Evolutionary conservation across 2,888 invertebrate genomes (phyloP), one percentile per base, ranked within the genome.

Genomic region (Himalopsyche japonica): DNA sequence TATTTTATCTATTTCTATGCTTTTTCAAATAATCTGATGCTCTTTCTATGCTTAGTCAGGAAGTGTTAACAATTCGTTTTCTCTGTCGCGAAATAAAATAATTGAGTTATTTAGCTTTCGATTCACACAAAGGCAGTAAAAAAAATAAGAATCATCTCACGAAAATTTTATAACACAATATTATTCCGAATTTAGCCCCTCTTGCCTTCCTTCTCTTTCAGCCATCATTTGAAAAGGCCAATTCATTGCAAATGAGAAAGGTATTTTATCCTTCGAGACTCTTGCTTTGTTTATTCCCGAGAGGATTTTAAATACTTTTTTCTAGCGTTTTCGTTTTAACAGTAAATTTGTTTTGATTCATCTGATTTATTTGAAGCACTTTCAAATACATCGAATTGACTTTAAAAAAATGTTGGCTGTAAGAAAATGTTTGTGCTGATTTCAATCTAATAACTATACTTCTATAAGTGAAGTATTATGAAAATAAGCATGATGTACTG

Each of bases 31-130:
- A n/a, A n/a, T n/a, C n/a, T n/a, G n/a, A n/a, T n/a, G n/a, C n/a
- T n/a, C n/a, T n/a, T n/a, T n/a, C n/a, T n/a, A n/a, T n/a, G n/a
- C n/a, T 34, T 34, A 34, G 8, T 43, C 37, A 12, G 4, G 15
- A 7, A 0, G 15, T 15, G 4, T 5, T 15, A 15, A 43, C 15
- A 43, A 15, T 43, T 43, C 18, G n/a, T n/a, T 27, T 43, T 79
- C 30, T 32, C n/a, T 20, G 49, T 20, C 20, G 20, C 57, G 20
- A n/a, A 64, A 15, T 8, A 30, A 20, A 12, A 32, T 49, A 82
- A 82, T 82, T 77, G 77, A 77, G 81, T 82, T 82, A 82, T 82
- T 34, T 77, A 32, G 32, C 81, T 48, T 82, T 76, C 81, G n/a
- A 82, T 82, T 48, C 20, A 70, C 76, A 24, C 24, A 80, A 80